phyloP scores from a whole-genome alignment of 2,113 vertebrate species.

The Uria lomvia region DNA sequence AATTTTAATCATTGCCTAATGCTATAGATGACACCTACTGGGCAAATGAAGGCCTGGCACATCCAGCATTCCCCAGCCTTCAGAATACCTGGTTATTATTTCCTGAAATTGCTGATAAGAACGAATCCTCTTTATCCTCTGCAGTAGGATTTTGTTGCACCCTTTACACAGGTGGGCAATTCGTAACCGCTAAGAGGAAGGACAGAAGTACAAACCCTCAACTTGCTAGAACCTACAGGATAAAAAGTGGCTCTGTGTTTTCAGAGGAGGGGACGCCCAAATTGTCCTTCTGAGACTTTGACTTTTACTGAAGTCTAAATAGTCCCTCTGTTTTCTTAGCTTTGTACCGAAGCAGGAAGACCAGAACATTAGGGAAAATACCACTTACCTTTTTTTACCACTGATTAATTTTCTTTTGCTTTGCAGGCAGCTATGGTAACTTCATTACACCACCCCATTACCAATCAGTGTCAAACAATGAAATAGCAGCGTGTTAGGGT shows the following conservation, averaged over 20 bases:
- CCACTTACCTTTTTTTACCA: neutral
- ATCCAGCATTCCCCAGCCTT: neutral
- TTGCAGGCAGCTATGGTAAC: neutral
- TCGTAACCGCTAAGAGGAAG: neutral
- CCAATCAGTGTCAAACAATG: neutral
- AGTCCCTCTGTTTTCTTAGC: neutral
- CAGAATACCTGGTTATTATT: neutral
- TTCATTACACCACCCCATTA: neutral
- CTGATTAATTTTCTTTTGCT: neutral
- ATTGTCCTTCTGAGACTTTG: neutral
- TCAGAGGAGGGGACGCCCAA: neutral
- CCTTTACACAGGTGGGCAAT: neutral
- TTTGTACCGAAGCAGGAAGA: neutral
- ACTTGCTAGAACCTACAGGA: neutral
- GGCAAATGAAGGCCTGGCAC: neutral
- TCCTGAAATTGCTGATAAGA: neutral
- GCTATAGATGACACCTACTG: conserved; percentile 48
- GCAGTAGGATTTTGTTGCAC: neutral
- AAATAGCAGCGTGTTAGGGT: neutral
- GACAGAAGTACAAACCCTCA: neutral
- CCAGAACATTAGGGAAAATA: neutral
- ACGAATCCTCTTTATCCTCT: neutral
- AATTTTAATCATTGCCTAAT: neutral
- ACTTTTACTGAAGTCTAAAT: neutral
- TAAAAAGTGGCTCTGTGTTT: neutral